phyloP scores from a whole-genome alignment of 1,140 invertebrate genomes.

The Orius laevigatus region DNA sequence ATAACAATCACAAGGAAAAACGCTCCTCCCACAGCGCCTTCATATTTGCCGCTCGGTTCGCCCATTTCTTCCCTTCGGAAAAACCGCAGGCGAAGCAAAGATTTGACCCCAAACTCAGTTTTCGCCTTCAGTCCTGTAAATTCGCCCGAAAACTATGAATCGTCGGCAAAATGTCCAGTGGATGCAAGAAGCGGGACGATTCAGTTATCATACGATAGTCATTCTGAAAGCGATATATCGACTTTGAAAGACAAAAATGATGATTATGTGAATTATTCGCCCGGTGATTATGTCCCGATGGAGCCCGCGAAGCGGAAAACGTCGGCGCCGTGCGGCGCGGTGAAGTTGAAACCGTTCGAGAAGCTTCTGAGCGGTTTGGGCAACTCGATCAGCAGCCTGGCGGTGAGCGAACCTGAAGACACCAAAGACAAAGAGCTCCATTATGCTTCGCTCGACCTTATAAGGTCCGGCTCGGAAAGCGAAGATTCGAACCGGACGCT shows the following conservation, averaged over 20 bases:
- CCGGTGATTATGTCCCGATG: constrained; percentile 12
- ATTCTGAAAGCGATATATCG: background rate
- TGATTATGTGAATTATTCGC: constrained; percentile 13
- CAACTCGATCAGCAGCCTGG: background rate
- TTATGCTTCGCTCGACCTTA: constrained; percentile 27
- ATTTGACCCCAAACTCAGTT: constrained; percentile 30
- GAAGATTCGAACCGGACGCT: constrained; percentile 19
- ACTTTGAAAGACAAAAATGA: background rate
- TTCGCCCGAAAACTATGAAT: constrained; percentile 24
- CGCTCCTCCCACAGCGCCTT: constrained; percentile 29
- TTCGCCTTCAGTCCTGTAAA: constrained; percentile 33
- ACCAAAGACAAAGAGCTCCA: constrained; percentile 21
- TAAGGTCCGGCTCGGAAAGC: constrained; percentile 19
- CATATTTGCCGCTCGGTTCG: constrained; percentile 21
- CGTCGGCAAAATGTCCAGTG: constrained; percentile 20
- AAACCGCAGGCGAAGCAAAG: constrained; percentile 12
- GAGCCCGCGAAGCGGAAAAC: constrained; percentile 10
- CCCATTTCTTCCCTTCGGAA: constrained; percentile 12
- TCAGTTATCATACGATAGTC: constrained; percentile 11
- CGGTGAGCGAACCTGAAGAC: background rate
- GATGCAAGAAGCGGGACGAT: constrained; percentile 26
- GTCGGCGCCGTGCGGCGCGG: background rate
- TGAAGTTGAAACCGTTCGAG: background rate
- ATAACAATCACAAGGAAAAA: constrained; percentile 35
- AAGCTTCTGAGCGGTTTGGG: background rate